Base-by-base conservation (phyloP, 2,113 vertebrate genomes). In the Charina bottae region DNA sequence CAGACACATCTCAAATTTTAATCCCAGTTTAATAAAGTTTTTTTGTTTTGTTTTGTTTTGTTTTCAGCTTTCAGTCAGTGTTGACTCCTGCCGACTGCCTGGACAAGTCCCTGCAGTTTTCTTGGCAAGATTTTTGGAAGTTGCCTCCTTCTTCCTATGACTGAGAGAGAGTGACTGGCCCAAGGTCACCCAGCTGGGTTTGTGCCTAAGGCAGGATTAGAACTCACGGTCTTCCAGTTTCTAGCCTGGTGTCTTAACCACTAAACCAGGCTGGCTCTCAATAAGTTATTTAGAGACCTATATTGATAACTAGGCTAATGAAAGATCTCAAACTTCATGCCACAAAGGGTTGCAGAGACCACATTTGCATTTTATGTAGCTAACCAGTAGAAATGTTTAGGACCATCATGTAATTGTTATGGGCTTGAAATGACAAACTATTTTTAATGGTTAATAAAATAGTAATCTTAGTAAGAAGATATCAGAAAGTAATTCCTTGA, bases 311-410 rank as follows among this genome's bases (percentile, higher is more conserved):
- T 28, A 78, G 5, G 24, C 28, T 78, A 83, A 21, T 59, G 15
- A 24, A 90, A n/a, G 55, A 60, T 37, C 42, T 28, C 13, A 56
- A 72, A n/a, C 15, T 1, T 62, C 24, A 91, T 54, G 23, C 54
- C 21, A 55, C 6, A 37, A 37, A 21, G 54, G 19, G 7, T 4
- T 21, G 42, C 55, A 83, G 54, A 91, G 33, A 60, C 59, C 9
- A 60, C 26, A 53, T 6, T 60, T 21, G 17, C 33, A 54, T 58
- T 17, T 2, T 56, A 42, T 5, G 3, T 21, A 46, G 23, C 13
- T 72, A 72, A 7, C 28, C 12, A 83, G 26, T 42, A 33, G 55
- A 92, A 92, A 92, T 60, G 26, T 83, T 59, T 54, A 88, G 87
- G 42, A 62, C 28, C 72, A 84, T 64, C 56, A 19, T 1, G 6